A percentile compares a stretch with the other conserved stretches of the same genome.
These are phyloP conservation scores for Syritta pipiens DNA, from an alignment of 2,888 invertebrate species.

Conservation along the genomic window DNA sequence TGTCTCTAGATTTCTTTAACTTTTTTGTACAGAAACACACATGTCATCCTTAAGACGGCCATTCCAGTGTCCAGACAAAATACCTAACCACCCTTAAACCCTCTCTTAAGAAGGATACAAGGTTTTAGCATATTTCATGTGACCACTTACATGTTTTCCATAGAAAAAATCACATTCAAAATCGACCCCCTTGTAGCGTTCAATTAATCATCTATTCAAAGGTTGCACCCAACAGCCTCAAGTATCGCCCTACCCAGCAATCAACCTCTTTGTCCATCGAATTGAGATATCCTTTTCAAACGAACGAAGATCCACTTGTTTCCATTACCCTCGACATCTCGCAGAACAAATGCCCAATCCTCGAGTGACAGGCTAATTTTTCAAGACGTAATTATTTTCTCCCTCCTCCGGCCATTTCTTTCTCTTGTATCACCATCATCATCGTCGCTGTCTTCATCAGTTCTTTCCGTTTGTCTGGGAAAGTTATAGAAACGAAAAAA, in stretches of 20 bases:
- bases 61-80: too few species aligned
- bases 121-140: too few species aligned
- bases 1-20: too few species aligned
- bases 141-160: too few species aligned
- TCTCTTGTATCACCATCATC: constrained; percentile 49
- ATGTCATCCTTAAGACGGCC: too few species aligned
- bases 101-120: too few species aligned
- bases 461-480: constrained; percentile 35
- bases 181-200: constrained; percentile 11
- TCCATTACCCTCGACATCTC: constrained; percentile 20
- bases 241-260: constrained; percentile 15
- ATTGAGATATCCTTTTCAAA: constrained; percentile 53
- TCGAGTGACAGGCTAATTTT: constrained; percentile 67
- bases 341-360: constrained; percentile 54
- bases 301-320: constrained; percentile 51
- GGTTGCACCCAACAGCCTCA: constrained; percentile 23
- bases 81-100: too few species aligned
- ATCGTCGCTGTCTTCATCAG: constrained; percentile 6
- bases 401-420: constrained; percentile 10
- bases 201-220: constrained; percentile 43
- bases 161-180: neutral
- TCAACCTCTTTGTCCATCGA: constrained; percentile 15
- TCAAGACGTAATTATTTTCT: constrained; percentile 63
- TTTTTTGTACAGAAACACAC: too few species aligned
- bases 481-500: constrained; percentile 25